Evolutionary conservation across 2,113 vertebrate genomes (phyloP).

Genomic region (Proteles cristata): DNA sequence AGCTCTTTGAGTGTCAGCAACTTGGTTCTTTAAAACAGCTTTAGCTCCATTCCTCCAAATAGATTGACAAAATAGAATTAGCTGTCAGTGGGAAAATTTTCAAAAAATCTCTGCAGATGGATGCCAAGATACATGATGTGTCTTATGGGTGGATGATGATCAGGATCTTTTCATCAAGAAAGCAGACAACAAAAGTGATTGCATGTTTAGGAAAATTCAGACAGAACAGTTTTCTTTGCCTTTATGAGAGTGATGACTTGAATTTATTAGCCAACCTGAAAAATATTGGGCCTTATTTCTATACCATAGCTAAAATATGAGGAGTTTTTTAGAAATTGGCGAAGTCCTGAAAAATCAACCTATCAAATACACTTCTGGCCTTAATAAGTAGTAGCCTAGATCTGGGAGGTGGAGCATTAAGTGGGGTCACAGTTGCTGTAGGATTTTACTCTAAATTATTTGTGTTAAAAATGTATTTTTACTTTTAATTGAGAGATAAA

Average conservation of each 20-base stretch:
- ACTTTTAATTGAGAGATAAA: not conserved
- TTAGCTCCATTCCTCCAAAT: not conserved
- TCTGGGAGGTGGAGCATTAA: too few relatives aligned
- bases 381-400: not conserved
- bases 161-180: not conserved
- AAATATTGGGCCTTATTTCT: not conserved
- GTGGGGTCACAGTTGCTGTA: not conserved
- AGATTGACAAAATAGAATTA: slow-evolving; percentile 27
- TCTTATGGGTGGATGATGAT: not conserved
- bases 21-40: not conserved
- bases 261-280: not conserved
- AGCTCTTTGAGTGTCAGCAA: not conserved
- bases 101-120: not conserved
- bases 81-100: not conserved
- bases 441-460: not conserved
- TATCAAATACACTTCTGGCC: not conserved
- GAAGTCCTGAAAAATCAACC: not conserved
- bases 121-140: slow-evolving; percentile 25
- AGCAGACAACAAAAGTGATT: not conserved
- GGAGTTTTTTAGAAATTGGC: not conserved
- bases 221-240: not conserved
- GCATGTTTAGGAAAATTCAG: not conserved
- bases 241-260: not conserved
- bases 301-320: not conserved
- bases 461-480: not conserved